Percentiles rank a stretch among this genome's conserved stretches.
These are phyloP conservation scores for Myotis lucifugus DNA, from an alignment of 2,113 vertebrate species.

Conservation along the genomic window DNA sequence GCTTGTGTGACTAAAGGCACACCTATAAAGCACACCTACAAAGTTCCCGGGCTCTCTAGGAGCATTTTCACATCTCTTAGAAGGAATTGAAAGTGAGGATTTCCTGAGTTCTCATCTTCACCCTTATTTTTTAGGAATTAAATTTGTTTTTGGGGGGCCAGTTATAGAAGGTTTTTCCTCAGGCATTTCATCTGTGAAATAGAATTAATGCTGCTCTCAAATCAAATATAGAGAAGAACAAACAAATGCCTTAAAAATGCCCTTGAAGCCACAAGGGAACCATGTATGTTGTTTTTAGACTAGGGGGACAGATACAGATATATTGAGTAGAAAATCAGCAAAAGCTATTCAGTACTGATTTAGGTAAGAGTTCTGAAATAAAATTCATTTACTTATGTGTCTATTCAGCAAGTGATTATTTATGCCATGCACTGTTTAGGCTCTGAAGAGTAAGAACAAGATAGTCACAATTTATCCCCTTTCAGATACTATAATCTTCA, in stretches of 20 bases:
- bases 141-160: not conserved
- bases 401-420: not conserved
- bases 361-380: not conserved
- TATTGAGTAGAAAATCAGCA: not conserved
- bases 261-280: not conserved
- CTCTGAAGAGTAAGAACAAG: not conserved
- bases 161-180: not conserved
- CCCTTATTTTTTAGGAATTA: not conserved
- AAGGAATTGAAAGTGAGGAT: not conserved
- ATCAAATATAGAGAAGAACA: not conserved
- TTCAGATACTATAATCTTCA: not conserved
- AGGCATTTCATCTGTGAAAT: slow-evolving; percentile 16
- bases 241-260: not conserved
- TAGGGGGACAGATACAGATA: not conserved
- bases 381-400: not conserved
- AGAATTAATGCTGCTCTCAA: not conserved
- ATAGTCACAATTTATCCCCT: not conserved
- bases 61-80: not conserved
- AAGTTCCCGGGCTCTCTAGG: not conserved
- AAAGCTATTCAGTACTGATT: not conserved
- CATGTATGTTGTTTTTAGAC: not conserved
- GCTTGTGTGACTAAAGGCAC: not conserved
- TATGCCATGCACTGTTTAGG: not conserved
- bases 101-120: not conserved
- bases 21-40: not conserved